These are phyloP conservation scores for Gambusia affinis DNA, from an alignment of 2,113 vertebrate species.

Conservation along the genomic window DNA sequence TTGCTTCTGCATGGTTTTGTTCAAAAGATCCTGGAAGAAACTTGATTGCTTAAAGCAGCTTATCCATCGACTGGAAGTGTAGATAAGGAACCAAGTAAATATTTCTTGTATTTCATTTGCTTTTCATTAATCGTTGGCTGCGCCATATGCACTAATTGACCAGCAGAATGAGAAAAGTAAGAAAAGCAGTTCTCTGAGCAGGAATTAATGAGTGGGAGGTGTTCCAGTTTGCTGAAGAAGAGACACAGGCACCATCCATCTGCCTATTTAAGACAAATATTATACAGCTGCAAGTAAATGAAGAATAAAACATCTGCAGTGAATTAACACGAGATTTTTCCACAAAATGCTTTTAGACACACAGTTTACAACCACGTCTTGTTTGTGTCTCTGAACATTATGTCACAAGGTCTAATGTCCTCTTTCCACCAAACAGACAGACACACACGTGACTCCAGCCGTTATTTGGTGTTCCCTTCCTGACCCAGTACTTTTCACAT, in stretches of 20 bases:
- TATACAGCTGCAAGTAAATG: not conserved
- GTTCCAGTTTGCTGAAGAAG: not conserved
- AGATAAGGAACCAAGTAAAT: no score
- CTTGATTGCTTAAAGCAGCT: no score
- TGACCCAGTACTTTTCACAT: constrained; percentile 52
- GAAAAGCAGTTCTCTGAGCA: not conserved
- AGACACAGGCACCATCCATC: not conserved
- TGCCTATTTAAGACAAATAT: not conserved
- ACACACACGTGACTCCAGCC: constrained; percentile 32
- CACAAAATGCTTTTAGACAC: not conserved
- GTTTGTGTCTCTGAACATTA: not conserved
- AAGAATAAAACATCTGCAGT: no score
- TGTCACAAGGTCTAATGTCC: not conserved
- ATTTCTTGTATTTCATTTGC: no score
- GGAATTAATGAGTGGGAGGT: not conserved
- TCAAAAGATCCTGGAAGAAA: no score
- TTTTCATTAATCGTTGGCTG: no score
- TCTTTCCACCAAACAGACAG: constrained; percentile 35
- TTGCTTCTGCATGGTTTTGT: no score
- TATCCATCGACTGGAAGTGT: no score
- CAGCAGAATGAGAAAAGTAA: not conserved
- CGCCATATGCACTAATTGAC: not conserved
- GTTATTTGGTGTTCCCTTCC: constrained; percentile 45
- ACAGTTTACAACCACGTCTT: constrained; percentile 11
- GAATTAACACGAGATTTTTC: no score